Evolutionary conservation across 2,888 invertebrate species (phyloP).

Genomic region (Micropterix aruncella): DNA sequence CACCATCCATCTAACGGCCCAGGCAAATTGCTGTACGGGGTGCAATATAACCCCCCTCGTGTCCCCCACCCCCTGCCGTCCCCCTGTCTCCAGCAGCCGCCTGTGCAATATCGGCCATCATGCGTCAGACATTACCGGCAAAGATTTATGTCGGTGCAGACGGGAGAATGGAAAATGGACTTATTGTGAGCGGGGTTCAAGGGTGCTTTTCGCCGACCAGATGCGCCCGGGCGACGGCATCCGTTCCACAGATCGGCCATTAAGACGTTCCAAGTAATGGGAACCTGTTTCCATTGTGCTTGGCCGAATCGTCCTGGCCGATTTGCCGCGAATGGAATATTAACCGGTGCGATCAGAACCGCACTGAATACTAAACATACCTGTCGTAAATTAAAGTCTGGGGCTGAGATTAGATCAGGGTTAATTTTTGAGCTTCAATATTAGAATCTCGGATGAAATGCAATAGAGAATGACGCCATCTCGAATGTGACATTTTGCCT

Average conservation of each 20-base stretch:
- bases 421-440: no score
- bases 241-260: not conserved
- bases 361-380: no score
- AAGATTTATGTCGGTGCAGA: not conserved
- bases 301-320: not conserved
- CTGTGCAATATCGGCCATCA: not conserved
- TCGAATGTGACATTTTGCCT: no score
- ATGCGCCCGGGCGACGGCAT: not conserved
- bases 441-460: no score
- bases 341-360: no score
- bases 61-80: not conserved
- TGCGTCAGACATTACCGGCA: not conserved
- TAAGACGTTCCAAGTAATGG: not conserved
- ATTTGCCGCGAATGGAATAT: no score
- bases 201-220: not conserved
- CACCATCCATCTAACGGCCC: not conserved
- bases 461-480: no score
- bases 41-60: not conserved
- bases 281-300: not conserved
- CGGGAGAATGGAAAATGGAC: not conserved
- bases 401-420: no score
- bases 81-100: not conserved
- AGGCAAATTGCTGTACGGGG: not conserved
- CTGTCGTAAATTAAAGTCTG: no score
- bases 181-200: not conserved